A percentile compares a stretch with the other conserved stretches of the same genome.
Evolutionary conservation across 2,888 invertebrate species (phyloP).

Genomic region (Pristionchus japonicus): DNA sequence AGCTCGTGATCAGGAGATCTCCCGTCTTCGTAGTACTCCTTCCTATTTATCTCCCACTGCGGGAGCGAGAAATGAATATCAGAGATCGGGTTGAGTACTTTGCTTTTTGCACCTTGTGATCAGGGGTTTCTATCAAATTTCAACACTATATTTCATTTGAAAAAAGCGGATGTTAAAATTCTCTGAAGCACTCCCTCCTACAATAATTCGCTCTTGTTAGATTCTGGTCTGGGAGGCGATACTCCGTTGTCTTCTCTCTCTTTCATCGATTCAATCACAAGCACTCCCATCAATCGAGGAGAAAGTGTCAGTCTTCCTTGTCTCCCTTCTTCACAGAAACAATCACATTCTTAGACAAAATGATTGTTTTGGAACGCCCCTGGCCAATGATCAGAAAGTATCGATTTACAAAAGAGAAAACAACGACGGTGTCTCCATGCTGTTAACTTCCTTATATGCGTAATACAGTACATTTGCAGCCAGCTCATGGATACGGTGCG

Average conservation of each 20-base stretch:
- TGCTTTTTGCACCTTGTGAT: no score
- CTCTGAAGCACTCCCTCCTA: background rate
- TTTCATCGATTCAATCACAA: constrained; percentile 44
- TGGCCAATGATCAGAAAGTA: no score
- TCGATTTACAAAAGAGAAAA: no score
- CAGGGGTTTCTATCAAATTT: no score
- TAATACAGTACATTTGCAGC: background rate
- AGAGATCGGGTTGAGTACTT: constrained; percentile 34
- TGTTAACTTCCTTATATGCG: no score
- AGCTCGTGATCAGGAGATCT: constrained; percentile 25
- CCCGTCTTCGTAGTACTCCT: constrained; percentile 22
- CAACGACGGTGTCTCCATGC: no score
- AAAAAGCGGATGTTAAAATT: no score
- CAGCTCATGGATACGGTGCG: background rate
- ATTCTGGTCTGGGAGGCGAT: constrained; percentile 36
- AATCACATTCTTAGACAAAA: no score
- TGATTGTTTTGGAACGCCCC: background rate
- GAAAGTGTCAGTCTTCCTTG: constrained; percentile 1
- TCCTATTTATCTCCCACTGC: background rate
- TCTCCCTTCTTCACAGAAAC: background rate
- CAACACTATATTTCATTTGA: no score
- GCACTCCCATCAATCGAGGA: constrained; percentile 39
- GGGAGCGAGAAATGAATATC: background rate
- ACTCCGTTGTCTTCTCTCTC: constrained; percentile 44
- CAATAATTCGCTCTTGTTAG: background rate